Evolutionary conservation across 1,140 invertebrate genomes (phyloP).

Genomic region (Mamestra configurata): DNA sequence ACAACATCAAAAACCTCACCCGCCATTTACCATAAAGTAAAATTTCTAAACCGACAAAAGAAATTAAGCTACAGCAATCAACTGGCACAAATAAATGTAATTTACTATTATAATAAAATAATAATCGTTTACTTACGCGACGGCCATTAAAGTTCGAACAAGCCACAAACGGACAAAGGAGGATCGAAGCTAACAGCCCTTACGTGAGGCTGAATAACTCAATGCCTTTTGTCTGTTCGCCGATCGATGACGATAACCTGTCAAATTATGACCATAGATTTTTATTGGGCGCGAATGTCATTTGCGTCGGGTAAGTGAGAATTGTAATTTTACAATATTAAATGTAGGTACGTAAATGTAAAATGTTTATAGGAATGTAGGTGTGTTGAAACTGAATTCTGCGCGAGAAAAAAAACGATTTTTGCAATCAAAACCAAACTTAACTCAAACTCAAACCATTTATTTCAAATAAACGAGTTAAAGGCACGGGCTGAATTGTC

Average conservation of each 20-base stretch:
- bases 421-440: too few species aligned
- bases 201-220: conserved; percentile 68
- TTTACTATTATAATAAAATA: conserved; percentile 57
- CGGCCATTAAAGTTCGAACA: conserved; percentile 55
- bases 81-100: conserved; percentile 39
- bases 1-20: not conserved
- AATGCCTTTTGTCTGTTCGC: conserved; percentile 61
- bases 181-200: conserved; percentile 41
- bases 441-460: too few species aligned
- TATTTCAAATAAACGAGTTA: too few species aligned
- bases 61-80: conserved; percentile 31
- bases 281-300: conserved; percentile 49
- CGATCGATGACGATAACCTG: conserved; percentile 62
- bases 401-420: too few species aligned
- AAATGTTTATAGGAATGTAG: too few species aligned
- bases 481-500: too few species aligned
- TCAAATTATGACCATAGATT: conserved; percentile 62
- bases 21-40: not conserved
- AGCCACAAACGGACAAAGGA: conserved; percentile 56
- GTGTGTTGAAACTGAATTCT: too few species aligned
- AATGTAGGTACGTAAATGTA: not conserved
- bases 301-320: conserved; percentile 19
- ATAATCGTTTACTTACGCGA: conserved; percentile 56
- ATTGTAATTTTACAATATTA: not conserved
- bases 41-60: conserved; percentile 29